A percentile compares a stretch with the other conserved stretches of the same genome.
Conservation (phyloP, 1,140 invertebrate genomes). For the Meteorus sp. region DNA sequence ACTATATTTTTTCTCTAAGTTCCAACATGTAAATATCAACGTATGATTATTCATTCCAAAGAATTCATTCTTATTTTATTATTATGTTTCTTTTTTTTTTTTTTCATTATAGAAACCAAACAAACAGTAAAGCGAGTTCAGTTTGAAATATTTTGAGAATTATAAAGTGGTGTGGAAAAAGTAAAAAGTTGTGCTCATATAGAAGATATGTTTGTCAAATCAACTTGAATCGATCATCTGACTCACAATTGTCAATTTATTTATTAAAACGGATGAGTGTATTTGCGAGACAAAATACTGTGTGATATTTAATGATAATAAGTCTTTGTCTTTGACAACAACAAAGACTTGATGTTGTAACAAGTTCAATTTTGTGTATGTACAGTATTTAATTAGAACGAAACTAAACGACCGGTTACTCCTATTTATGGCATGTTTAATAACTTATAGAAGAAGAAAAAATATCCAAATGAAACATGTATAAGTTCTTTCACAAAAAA, state of each 20-base stretch:
- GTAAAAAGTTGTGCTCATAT: not conserved
- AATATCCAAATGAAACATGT: not conserved
- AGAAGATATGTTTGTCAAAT: not conserved
- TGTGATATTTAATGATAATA: slow-evolving; percentile 15
- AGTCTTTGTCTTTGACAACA: not conserved
- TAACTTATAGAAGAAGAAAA: not conserved
- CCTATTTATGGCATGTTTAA: slow-evolving; percentile 14
- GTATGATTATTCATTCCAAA: too few species aligned
- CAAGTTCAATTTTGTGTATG: not conserved
- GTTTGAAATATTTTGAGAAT: too few species aligned
- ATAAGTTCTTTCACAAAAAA: not conserved
- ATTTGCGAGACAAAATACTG: slow-evolving; percentile 2
- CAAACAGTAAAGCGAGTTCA: too few species aligned
- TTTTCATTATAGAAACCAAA: too few species aligned
- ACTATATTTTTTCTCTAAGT: too few species aligned
- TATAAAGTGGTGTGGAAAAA: too few species aligned
- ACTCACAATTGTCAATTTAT: slow-evolving; percentile 1
- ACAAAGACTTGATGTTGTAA: not conserved
- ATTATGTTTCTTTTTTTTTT: too few species aligned
- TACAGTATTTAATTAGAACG: slow-evolving; percentile 13
- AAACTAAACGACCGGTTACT: not conserved
- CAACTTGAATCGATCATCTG: not conserved
- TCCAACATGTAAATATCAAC: too few species aligned
- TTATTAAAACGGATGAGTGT: not conserved
- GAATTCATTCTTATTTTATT: too few species aligned